A percentile compares a stretch with the other conserved stretches of the same genome.
Conservation (phyloP, 2,888 invertebrate genomes). For the Spisula solida region DNA sequence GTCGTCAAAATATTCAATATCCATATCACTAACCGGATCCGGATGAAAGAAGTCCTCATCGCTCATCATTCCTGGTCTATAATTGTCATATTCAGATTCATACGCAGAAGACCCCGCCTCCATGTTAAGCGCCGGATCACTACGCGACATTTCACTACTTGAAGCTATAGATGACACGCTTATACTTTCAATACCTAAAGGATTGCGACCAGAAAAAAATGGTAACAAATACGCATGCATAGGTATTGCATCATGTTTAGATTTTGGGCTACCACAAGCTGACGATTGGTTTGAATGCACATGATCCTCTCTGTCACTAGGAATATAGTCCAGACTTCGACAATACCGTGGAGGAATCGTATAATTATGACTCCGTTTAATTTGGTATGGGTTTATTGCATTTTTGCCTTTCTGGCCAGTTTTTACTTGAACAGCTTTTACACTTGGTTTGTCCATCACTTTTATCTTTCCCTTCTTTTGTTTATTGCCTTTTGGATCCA, state of each 20-base stretch:
- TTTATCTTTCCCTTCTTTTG: conserved; percentile 2
- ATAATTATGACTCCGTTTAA: conserved; percentile 82
- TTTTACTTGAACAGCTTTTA: conserved; percentile 23
- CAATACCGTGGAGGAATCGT: conserved; percentile 84
- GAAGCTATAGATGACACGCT: conserved; percentile 86
- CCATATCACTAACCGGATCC: conserved; percentile 87
- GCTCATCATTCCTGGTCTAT: conserved; percentile 88
- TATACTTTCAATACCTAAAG: conserved; percentile 82
- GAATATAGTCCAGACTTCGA: conserved; percentile 86
- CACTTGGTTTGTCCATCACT: conserved; percentile 19
- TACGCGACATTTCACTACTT: conserved; percentile 86
- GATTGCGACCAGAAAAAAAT: conserved; percentile 77
- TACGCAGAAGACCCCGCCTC: conserved; percentile 90
- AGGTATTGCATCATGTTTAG: conserved; percentile 65
- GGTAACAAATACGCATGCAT: conserved; percentile 78
- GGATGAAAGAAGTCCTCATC: conserved; percentile 88
- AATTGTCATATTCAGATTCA: conserved; percentile 92
- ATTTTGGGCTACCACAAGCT: conserved; percentile 82
- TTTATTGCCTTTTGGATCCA: conserved; percentile 36
- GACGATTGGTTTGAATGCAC: conserved; percentile 79
- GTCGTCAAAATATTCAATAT: conserved; percentile 87
- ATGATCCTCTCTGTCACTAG: conserved; percentile 85
- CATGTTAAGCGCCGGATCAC: conserved; percentile 85
- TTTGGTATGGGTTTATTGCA: conserved; percentile 80
- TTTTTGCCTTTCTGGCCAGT: conserved; percentile 38